Percentiles rank a stretch among this genome's conserved stretches.
Evolutionary conservation across 2,113 vertebrate species (phyloP).

Genomic region (Antennarius striatus): DNA sequence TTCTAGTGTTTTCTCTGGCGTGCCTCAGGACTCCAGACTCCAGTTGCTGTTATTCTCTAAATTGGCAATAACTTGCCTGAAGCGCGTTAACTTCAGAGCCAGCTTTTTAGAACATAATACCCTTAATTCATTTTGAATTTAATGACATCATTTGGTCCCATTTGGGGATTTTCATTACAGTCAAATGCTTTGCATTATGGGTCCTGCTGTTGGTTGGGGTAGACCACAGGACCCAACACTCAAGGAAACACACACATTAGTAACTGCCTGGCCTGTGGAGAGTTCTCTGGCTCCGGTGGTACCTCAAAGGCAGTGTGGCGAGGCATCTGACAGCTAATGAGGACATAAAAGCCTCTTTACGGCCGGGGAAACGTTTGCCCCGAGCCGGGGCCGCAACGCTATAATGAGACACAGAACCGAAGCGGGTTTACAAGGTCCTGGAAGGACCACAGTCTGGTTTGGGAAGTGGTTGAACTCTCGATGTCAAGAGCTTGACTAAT

Average conservation of each 20-base stretch:
- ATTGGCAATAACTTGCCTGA: slow-evolving; percentile 69
- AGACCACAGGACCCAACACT: slow-evolving; percentile 55
- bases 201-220: slow-evolving; percentile 50
- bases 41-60: slow-evolving; percentile 69
- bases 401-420: slow-evolving; percentile 49
- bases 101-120: slow-evolving; percentile 70
- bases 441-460: slow-evolving; percentile 38
- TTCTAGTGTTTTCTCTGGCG: slow-evolving; percentile 70
- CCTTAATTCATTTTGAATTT: slow-evolving; percentile 73
- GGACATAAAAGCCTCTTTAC: slow-evolving; percentile 74
- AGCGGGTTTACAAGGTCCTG: slow-evolving; percentile 58
- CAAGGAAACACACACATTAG: slow-evolving; percentile 30
- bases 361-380: slow-evolving; percentile 69
- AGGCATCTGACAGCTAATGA: slow-evolving; percentile 76
- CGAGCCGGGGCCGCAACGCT: not conserved
- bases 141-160: slow-evolving; percentile 74
- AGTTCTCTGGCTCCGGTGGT: slow-evolving; percentile 67
- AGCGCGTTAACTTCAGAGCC: slow-evolving; percentile 65
- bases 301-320: slow-evolving; percentile 67
- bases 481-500: not conserved
- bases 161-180: slow-evolving; percentile 71
- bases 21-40: slow-evolving; percentile 39
- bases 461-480: slow-evolving; percentile 26
- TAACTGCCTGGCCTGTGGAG: slow-evolving; percentile 52
- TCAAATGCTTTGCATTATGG: slow-evolving; percentile 65